phyloP scores from a whole-genome alignment of 2,797 vertebrate species.

The Prionace glauca region DNA sequence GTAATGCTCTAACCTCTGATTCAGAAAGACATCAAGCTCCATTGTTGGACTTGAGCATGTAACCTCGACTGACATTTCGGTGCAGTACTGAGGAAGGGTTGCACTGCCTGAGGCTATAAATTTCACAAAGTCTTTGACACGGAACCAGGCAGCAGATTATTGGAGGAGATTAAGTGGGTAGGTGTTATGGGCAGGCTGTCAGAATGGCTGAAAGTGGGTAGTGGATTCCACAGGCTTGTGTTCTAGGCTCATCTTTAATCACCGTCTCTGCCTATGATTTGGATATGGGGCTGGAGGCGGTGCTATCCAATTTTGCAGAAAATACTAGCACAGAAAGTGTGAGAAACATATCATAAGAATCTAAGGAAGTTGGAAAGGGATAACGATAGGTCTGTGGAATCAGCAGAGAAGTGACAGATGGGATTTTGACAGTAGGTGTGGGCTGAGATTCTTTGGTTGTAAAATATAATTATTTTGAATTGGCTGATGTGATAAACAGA shows the following conservation, averaged over 20 bases:
- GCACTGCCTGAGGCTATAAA: no score
- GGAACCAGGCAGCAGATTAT: neutral
- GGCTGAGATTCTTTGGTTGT: neutral
- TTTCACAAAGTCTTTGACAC: neutral
- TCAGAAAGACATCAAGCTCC: neutral
- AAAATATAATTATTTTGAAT: neutral
- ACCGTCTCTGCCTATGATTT: neutral
- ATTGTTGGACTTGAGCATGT: neutral
- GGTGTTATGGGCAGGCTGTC: neutral
- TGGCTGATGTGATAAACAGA: neutral
- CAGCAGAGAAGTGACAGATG: neutral
- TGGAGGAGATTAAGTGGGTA: neutral
- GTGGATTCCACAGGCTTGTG: neutral
- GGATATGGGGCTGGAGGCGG: neutral
- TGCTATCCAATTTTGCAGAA: neutral
- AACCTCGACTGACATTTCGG: neutral
- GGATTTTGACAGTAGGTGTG: neutral
- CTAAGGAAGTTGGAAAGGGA: neutral
- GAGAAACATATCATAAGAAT: no score
- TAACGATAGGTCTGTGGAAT: neutral
- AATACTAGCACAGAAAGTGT: neutral
- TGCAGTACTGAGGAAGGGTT: neutral
- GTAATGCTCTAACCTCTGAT: neutral
- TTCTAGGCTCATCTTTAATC: no score
- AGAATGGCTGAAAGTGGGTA: neutral